These are phyloP conservation scores for Thermophis baileyi DNA, from an alignment of 2,113 vertebrate genomes.

Conservation along the genomic window DNA sequence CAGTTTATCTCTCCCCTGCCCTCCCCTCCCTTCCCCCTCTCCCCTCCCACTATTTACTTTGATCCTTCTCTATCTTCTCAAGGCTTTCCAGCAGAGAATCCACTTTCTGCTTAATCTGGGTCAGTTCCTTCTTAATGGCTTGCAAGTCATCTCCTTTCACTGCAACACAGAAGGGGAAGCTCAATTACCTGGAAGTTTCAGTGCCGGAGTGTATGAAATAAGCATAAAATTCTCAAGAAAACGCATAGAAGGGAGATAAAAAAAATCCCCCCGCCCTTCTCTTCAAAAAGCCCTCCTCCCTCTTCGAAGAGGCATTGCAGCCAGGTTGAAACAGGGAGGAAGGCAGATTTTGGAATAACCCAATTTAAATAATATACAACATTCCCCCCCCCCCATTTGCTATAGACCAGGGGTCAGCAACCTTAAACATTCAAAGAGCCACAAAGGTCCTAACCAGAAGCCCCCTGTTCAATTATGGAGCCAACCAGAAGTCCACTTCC, in stretches of 20 bases:
- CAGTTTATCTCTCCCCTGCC: neutral
- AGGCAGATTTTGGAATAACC: neutral
- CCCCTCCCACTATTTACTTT: slow-evolving; percentile 78
- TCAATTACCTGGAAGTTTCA: neutral
- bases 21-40: neutral
- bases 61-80: slow-evolving; percentile 84
- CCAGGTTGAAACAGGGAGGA: neutral
- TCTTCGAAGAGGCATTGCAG: neutral
- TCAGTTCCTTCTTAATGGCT: slow-evolving; percentile 85
- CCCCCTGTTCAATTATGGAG: too few relatives aligned
- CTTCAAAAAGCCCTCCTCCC: neutral
- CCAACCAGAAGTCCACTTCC: too few relatives aligned
- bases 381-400: neutral
- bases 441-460: too few relatives aligned
- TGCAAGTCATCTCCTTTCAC: slow-evolving; percentile 86
- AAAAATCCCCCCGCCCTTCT: too few relatives aligned
- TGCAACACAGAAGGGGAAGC: slow-evolving; percentile 37
- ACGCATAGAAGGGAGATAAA: neutral
- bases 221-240: neutral
- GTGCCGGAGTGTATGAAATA: too few relatives aligned
- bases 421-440: too few relatives aligned
- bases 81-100: slow-evolving; percentile 85
- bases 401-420: too few relatives aligned
- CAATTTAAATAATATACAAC: neutral
- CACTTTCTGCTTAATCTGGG: slow-evolving; percentile 89